Percentiles rank a stretch among this genome's conserved stretches.
Conservation (phyloP, 2,113 vertebrate genomes). For the Thermophis baileyi region DNA sequence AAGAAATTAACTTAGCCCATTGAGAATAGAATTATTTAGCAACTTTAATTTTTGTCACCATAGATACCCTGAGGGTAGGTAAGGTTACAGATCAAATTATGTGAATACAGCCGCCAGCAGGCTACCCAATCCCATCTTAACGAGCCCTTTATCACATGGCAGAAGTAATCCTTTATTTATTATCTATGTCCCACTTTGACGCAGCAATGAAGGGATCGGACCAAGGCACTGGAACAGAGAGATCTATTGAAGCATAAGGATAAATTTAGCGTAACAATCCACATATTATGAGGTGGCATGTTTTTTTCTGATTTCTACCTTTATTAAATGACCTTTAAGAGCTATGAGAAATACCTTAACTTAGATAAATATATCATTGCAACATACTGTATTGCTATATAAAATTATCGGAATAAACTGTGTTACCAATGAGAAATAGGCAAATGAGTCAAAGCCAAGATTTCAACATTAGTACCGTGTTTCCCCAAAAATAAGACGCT, state of each 20-base stretch:
- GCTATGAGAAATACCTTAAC: neutral
- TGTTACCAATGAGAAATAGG: neutral
- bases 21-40: neutral
- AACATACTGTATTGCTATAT: neutral
- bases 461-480: neutral
- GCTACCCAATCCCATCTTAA: neutral
- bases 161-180: neutral
- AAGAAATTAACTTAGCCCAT: neutral
- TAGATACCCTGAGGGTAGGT: neutral
- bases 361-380: neutral
- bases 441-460: neutral
- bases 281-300: neutral
- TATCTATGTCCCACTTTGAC: neutral
- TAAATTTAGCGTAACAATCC: neutral
- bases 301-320: neutral
- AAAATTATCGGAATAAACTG: neutral
- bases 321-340: neutral
- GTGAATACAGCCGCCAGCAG: neutral
- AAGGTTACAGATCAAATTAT: neutral
- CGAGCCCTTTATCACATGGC: neutral
- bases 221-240: neutral
- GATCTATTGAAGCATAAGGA: neutral
- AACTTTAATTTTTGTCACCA: neutral
- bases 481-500: too few species aligned
- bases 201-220: neutral